phyloP scores from a whole-genome alignment of 2,888 invertebrate genomes.

The Ophioninae sp. region DNA sequence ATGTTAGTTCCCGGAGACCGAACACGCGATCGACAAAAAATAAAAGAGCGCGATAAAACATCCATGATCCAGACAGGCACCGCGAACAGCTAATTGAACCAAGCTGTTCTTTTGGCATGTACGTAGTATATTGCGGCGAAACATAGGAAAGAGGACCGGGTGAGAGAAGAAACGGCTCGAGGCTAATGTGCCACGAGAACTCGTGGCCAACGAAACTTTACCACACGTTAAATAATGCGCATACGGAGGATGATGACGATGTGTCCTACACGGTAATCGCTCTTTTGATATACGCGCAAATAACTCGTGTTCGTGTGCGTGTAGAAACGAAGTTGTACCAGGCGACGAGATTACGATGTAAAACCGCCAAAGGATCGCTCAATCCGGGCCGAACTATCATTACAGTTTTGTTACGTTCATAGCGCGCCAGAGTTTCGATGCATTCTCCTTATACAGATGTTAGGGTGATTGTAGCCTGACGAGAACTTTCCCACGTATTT shows the following conservation, averaged over 20 bases:
- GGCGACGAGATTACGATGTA: slow-evolving; percentile 21
- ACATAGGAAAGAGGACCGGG: slow-evolving; percentile 7
- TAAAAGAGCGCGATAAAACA: slow-evolving; percentile 12
- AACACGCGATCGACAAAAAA: slow-evolving; percentile 27
- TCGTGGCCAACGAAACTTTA: slow-evolving; percentile 23
- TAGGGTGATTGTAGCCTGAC: not conserved
- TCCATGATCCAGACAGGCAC: slow-evolving; percentile 12
- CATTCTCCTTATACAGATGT: slow-evolving; percentile 23
- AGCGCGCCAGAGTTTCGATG: slow-evolving; percentile 13
- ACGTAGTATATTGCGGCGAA: not conserved
- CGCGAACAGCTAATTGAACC: slow-evolving; percentile 32
- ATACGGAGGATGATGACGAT: slow-evolving; percentile 13
- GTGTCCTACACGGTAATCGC: slow-evolving; percentile 15
- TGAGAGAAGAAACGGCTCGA: slow-evolving; percentile 42
- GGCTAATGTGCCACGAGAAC: slow-evolving; percentile 34
- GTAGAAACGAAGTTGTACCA: not conserved
- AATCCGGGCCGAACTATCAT: slow-evolving; percentile 47
- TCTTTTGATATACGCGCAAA: slow-evolving; percentile 13
- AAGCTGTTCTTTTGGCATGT: not conserved
- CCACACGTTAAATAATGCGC: slow-evolving; percentile 12
- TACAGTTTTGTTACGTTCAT: slow-evolving; percentile 51
- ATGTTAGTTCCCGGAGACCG: slow-evolving; percentile 54
- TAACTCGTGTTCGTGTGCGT: not conserved
- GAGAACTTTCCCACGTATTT: slow-evolving; percentile 50
- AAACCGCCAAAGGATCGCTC: slow-evolving; percentile 31